phyloP scores from a whole-genome alignment of 2,797 vertebrate species.

The Atherinosoma microstoma region DNA sequence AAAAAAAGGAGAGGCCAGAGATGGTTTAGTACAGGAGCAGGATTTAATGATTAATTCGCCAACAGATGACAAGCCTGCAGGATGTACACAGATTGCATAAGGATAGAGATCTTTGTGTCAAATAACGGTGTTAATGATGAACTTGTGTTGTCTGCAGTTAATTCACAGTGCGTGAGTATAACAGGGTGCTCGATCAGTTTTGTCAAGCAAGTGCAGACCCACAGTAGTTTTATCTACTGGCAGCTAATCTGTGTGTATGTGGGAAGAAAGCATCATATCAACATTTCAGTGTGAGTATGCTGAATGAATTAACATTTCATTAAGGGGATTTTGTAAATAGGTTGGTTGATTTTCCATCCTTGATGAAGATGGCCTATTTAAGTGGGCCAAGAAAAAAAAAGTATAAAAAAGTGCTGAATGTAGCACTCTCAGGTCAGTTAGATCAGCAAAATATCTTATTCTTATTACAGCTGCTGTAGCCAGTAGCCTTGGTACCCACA shows the following conservation, averaged over 20 bases:
- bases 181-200: slow-evolving; percentile 8
- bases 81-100: slow-evolving; percentile 70
- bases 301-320: slow-evolving; percentile 35
- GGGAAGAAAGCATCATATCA: slow-evolving; percentile 21
- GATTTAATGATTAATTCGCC: slow-evolving; percentile 76
- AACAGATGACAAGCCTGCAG: slow-evolving; percentile 72
- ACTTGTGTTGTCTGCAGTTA: slow-evolving; percentile 47
- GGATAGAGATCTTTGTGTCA: slow-evolving; percentile 54
- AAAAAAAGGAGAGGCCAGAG: slow-evolving; percentile 33
- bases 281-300: slow-evolving; percentile 26
- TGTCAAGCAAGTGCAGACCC: slow-evolving; percentile 13
- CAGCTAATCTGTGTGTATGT: neutral
- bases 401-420: neutral
- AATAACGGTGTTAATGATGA: slow-evolving; percentile 57
- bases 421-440: neutral
- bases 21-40: slow-evolving; percentile 57
- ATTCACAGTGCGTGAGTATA: slow-evolving; percentile 30
- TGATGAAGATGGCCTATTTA: slow-evolving; percentile 2
- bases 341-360: slow-evolving; percentile 5
- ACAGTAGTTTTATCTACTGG: neutral
- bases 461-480: too few species aligned
- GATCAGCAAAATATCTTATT: neutral
- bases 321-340: neutral
- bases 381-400: neutral
- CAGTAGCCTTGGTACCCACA: neutral